Percentiles rank a stretch among this genome's conserved stretches.
phyloP scores from a whole-genome alignment of 2,888 invertebrate genomes.

The Rotaria macrura region DNA sequence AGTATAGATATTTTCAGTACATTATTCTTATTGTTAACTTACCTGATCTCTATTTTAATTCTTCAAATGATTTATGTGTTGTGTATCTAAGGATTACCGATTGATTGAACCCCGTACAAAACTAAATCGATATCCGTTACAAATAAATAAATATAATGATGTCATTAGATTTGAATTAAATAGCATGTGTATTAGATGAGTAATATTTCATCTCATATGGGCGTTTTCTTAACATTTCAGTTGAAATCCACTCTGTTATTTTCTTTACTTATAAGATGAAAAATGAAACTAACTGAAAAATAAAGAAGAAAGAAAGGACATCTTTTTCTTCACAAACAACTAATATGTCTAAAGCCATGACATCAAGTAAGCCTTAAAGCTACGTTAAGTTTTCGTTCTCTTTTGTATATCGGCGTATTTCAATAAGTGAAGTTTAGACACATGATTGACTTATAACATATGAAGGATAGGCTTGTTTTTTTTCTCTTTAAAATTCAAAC shows the following conservation, averaged over 20 bases:
- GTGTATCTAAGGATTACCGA: background rate
- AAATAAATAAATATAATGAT: background rate
- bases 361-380: background rate
- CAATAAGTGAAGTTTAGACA: no score
- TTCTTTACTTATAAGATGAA: no score
- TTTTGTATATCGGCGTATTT: background rate
- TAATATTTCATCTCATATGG: background rate
- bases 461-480: no score
- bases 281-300: background rate
- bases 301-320: background rate
- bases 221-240: background rate
- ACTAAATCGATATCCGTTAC: background rate
- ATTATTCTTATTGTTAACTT: background rate
- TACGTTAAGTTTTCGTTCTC: background rate
- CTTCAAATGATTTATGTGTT: background rate
- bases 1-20: background rate
- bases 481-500: background rate
- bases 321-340: background rate
- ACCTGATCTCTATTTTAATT: background rate
- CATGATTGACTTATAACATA: no score
- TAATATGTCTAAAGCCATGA: background rate
- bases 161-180: background rate
- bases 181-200: background rate
- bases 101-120: background rate
- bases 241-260: background rate